Evolutionary conservation across 2,888 invertebrate genomes (phyloP).

Genomic region (Acanthosepion esculentum): DNA sequence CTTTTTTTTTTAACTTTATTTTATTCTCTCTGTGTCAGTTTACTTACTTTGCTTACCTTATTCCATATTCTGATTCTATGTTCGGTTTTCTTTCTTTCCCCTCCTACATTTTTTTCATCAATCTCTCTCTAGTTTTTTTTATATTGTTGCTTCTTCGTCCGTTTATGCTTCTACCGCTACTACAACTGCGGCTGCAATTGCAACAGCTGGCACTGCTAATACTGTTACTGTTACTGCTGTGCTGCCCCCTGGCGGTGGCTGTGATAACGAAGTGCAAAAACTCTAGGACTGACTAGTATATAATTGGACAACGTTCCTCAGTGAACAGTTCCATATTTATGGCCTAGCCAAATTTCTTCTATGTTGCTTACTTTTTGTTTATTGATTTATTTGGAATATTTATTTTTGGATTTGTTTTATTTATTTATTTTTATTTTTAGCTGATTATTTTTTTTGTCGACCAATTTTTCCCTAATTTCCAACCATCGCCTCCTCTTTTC

Average conservation of each 20-base stretch:
- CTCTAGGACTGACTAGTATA: not conserved
- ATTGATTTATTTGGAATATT: not conserved
- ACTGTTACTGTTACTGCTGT: constrained; percentile 5
- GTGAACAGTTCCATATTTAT: not conserved
- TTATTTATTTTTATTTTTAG: not conserved
- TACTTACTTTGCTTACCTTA: not conserved
- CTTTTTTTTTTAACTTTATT: not conserved
- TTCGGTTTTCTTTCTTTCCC: not conserved
- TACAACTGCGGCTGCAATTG: constrained; percentile 9
- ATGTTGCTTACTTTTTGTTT: not conserved
- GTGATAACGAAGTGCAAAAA: constrained; percentile 33
- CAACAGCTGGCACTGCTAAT: not conserved
- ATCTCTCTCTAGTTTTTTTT: not conserved
- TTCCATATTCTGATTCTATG: not conserved
- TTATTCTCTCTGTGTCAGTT: too few relatives aligned
- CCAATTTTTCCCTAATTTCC: not conserved
- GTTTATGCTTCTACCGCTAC: not conserved
- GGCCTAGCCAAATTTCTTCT: not conserved
- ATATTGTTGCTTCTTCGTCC: not conserved
- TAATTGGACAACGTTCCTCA: not conserved
- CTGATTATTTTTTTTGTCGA: not conserved
- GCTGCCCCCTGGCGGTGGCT: constrained; percentile 12
- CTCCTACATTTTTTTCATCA: not conserved
- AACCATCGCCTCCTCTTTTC: not conserved
- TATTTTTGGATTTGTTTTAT: not conserved